Evolutionary conservation across 1,140 invertebrate genomes (phyloP).

Genomic region (Fragariocoptes setiger): DNA sequence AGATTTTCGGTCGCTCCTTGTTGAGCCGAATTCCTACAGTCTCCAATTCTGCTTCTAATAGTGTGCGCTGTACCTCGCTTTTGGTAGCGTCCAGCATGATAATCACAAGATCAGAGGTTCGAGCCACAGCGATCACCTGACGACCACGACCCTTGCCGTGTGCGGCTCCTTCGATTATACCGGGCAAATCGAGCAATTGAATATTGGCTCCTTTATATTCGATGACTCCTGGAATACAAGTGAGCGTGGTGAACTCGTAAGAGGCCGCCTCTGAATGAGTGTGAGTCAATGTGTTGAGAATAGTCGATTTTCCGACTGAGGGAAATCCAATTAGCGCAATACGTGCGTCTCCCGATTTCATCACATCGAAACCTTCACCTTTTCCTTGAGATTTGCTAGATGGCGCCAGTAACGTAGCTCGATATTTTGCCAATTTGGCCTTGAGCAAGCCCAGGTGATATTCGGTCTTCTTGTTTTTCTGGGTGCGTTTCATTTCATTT

Average conservation of each 20-base stretch:
- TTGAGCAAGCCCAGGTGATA: slow-evolving; percentile 93
- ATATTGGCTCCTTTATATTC: slow-evolving; percentile 95
- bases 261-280: slow-evolving; percentile 80
- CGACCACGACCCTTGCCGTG: slow-evolving; percentile 24
- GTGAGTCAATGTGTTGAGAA: slow-evolving; percentile 64
- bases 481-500: slow-evolving; percentile 82
- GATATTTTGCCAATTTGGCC: slow-evolving; percentile 90
- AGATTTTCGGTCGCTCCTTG: slow-evolving; percentile 76
- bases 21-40: slow-evolving; percentile 83
- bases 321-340: slow-evolving; percentile 93
- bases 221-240: slow-evolving; percentile 95
- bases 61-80: slow-evolving; percentile 54
- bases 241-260: slow-evolving; percentile 96
- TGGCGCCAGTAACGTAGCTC: slow-evolving; percentile 75
- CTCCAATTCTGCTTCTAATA: slow-evolving; percentile 74
- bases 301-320: slow-evolving; percentile 77
- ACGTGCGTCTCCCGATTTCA: slow-evolving; percentile 94
- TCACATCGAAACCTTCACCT: slow-evolving; percentile 97
- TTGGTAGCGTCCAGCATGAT: slow-evolving; percentile 98
- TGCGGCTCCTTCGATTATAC: slow-evolving; percentile 76
- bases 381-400: slow-evolving; percentile 66
- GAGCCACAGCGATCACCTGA: slow-evolving; percentile 51
- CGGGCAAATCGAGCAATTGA: slow-evolving; percentile 81
- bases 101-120: slow-evolving; percentile 79
- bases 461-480: slow-evolving; percentile 99